These are phyloP conservation scores for Pseudopodoces humilis DNA, from an alignment of 2,113 vertebrate genomes.

Conservation along the genomic window DNA sequence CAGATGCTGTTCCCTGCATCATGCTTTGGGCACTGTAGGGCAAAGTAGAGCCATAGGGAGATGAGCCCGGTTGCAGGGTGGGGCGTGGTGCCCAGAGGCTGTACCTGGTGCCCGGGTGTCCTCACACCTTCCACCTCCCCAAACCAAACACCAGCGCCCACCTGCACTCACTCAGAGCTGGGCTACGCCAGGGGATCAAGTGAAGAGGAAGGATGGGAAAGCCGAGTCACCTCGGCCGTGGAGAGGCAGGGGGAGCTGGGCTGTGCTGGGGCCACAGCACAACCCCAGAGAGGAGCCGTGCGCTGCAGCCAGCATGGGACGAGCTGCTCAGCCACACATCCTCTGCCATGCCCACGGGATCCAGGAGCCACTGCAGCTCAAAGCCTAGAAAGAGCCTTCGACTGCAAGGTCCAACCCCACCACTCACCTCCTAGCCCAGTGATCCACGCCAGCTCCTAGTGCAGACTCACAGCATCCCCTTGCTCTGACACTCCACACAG, in stretches of 20 bases:
- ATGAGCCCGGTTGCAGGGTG: accelerated
- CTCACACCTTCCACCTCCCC: background rate
- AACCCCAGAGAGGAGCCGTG: accelerated
- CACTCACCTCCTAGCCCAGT: background rate
- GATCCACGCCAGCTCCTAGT: accelerated
- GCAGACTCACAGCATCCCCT: background rate
- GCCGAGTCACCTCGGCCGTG: accelerated
- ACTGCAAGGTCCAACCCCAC: background rate
- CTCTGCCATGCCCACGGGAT: accelerated
- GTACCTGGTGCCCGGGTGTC: background rate
- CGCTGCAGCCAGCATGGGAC: accelerated
- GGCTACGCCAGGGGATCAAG: background rate
- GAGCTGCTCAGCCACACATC: accelerated
- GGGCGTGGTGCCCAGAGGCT: background rate
- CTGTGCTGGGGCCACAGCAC: background rate
- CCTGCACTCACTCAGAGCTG: background rate
- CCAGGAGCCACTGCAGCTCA: background rate
- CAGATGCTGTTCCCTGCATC: background rate
- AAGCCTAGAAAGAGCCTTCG: background rate
- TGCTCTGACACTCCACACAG: accelerated
- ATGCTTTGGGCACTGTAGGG: accelerated
- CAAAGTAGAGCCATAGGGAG: background rate
- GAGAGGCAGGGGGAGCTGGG: background rate
- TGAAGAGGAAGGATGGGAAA: background rate
- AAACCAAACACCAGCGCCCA: accelerated